Conservation (phyloP, 2,888 invertebrate species). For the Limnephilus auricula region DNA sequence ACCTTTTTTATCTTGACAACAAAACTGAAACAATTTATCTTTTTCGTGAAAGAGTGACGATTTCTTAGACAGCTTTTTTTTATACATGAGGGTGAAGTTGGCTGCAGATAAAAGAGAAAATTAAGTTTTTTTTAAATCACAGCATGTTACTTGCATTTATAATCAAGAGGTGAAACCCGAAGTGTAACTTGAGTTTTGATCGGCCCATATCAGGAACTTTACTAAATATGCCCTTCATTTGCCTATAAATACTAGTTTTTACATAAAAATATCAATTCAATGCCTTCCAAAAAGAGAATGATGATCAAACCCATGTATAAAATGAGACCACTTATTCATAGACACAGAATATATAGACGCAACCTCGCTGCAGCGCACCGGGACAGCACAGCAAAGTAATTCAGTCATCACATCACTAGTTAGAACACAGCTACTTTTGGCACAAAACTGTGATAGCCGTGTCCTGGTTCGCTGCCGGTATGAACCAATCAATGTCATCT, state of each 20-base stretch:
- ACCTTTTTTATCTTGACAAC: no score
- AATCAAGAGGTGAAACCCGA: background rate
- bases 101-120: no score
- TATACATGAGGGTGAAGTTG: no score
- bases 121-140: no score
- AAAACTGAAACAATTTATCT: no score
- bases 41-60: no score
- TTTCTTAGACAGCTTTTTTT: no score
- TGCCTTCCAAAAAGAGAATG: background rate
- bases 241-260: background rate
- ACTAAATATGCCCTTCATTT: background rate
- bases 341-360: background rate
- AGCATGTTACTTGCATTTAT: no score
- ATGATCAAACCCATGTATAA: background rate
- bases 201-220: background rate
- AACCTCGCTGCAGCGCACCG: background rate
- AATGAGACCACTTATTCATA: background rate
- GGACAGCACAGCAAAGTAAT: background rate
- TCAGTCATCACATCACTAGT: background rate
- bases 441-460: background rate
- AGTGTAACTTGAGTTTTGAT: background rate
- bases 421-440: background rate
- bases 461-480: background rate
- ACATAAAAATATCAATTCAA: background rate
- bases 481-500: background rate